Conservation (phyloP, 2,797 vertebrate species). For the Salarias fasciatus region DNA sequence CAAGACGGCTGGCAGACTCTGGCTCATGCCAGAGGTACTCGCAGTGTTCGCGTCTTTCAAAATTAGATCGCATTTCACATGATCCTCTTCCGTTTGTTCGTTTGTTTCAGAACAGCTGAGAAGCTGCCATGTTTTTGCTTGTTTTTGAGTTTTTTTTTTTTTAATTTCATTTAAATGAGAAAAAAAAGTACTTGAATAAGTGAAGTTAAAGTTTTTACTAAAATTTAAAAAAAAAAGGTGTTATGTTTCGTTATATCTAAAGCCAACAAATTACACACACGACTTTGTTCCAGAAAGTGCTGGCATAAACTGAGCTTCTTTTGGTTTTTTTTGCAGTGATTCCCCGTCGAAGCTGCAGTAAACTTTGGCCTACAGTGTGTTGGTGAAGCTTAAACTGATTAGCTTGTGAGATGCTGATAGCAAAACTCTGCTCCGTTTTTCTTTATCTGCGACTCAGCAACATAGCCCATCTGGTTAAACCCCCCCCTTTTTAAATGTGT, state of each 20-base stretch:
- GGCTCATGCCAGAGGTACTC: conserved; percentile 21
- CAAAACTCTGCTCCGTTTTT: conserved; percentile 64
- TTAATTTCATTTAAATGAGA: too few species aligned
- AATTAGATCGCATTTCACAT: conserved; percentile 9
- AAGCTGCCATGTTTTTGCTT: conserved; percentile 1
- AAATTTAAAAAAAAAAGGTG: too few species aligned
- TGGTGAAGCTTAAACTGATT: conserved; percentile 71
- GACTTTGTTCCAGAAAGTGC: not conserved
- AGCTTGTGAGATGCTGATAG: conserved; percentile 70
- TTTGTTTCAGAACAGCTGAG: not conserved
- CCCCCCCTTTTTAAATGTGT: conserved; percentile 29
- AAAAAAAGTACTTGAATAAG: too few species aligned
- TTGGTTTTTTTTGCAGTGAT: conserved; percentile 9
- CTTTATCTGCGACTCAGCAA: conserved; percentile 74
- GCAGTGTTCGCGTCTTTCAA: conserved; percentile 1
- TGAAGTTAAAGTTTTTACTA: too few species aligned
- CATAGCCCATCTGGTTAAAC: conserved; percentile 62
- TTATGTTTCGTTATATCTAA: too few species aligned
- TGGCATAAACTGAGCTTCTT: conserved; percentile 12
- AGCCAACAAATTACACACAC: too few species aligned
- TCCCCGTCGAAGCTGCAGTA: conserved; percentile 38
- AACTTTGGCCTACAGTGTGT: conserved; percentile 54
- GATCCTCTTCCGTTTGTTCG: conserved; percentile 1
- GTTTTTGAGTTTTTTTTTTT: too few species aligned
- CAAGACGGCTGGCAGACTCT: conserved; percentile 40